Base-by-base conservation (phyloP, 2,113 vertebrate species). In the Mormyrus lacerda region DNA sequence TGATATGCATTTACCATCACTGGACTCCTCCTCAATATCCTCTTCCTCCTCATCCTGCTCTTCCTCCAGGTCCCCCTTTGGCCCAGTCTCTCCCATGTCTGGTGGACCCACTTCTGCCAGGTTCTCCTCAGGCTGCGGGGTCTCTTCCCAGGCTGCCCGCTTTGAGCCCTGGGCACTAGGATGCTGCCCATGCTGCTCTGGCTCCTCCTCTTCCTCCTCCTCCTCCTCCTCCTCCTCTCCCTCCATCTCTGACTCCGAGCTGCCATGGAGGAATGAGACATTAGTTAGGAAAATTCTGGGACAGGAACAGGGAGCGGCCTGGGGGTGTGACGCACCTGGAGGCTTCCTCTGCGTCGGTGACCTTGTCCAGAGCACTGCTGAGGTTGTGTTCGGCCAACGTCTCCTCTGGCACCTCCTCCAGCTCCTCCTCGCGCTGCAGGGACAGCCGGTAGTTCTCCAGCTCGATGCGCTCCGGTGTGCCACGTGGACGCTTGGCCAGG, bases 391-490 rank as follows among this genome's bases (percentile, higher is more conserved):
- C 97, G 0, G 98, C 98, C 92, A 98, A 95, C 0, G 98, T 99
- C 94, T 99, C 98, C 91, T 99, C 98, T 0, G 98, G 98, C 1
- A 99, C 98, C 92, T 99, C 98, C 93, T 99, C 97, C 89, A 99
- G 95, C 79, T 98, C 97, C 89, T 98, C 97, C 0, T 98, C 98
- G 44, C 92, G 96, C 92, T 96, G 96, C 95, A 98, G 92, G 0
- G 97, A 98, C 85, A 97, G 95, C 0, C 97, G 96, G 93, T 98
- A 99, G 92, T 99, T 99, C 96, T 99, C 98, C 94, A 99, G 93
- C 95, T 99, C 98, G 0, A 99, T 99, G 55, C 98, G 96, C 85
- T 99, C 98, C 0, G 98, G 98, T 0, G 98, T 99, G 69, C 97
- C 98, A 39, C 96, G 95, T 31, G 98, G 94, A 13, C 98, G 93